Evolutionary conservation across 2,113 vertebrate species (phyloP), one percentile per base, ranked within the genome.

Genomic region (Casuarius casuarius): DNA sequence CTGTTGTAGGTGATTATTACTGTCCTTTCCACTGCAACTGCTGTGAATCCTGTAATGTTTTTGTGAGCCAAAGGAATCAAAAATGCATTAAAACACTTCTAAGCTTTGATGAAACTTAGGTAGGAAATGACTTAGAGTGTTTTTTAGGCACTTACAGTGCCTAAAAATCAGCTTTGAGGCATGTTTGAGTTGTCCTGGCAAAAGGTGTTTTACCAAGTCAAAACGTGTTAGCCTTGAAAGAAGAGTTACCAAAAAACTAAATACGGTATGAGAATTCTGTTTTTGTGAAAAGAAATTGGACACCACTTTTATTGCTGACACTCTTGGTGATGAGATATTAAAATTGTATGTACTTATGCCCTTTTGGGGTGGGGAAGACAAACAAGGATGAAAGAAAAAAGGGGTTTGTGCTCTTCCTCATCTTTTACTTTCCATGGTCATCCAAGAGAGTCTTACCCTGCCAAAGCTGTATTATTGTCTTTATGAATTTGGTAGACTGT

Each of bases 61-160:
- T 93, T 90, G 44, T 48, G 38, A 51, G 22, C 25, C 29, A 44
- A 6, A 59, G 13, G 58, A 90, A 79, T 84, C 82, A 79, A n/a
- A 61, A 94, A 44, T 83, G 22, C 44, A 26, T 93, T 96, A 85
- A 85, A 92, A 86, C 23, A 44, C 29, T 10, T 87, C 40, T 65
- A 61, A 68, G 7, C 17, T 61, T 76, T 94, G 73, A 56, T 25
- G n/a, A 93, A 94, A 66, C 40, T 21, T 62, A 23, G 25, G 19
- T 51, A 44, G 40, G 40, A 95, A 91, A 28, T 72, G 0, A 48
- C 33, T 91, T 86, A 5, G 46, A 66, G 76, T 49, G 46, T 0
- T 2, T 12, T 82, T 82, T 84, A 84, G 51, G 12, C 21, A 65
- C 12, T 51, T 76, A 2, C 7, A 18, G 38, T 38, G 38, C 38